These are phyloP conservation scores for Acanthochromis polyacanthus DNA, from an alignment of 2,113 vertebrate species.

Conservation along the genomic window DNA sequence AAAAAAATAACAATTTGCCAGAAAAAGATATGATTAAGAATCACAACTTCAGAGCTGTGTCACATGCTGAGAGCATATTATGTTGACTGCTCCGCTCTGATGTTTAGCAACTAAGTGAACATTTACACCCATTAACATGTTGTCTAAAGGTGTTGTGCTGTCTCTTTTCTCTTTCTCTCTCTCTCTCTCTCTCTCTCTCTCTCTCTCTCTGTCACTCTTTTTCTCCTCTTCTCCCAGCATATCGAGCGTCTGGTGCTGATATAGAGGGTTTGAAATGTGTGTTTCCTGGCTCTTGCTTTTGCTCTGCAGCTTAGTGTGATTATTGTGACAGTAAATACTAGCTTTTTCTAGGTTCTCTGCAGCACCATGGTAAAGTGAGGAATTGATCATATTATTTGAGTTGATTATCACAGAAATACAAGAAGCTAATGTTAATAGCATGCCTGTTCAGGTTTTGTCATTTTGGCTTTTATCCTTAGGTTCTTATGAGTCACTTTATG, in stretches of 20 bases:
- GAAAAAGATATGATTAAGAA: no score
- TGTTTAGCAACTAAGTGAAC: slow-evolving; percentile 1
- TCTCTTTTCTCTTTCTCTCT: slow-evolving; percentile 49
- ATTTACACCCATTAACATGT: slow-evolving; percentile 13
- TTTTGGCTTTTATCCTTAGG: background rate
- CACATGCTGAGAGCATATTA: background rate
- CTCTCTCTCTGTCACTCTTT: slow-evolving; percentile 49
- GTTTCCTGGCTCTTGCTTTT: slow-evolving; percentile 74
- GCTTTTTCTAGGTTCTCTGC: slow-evolving; percentile 58
- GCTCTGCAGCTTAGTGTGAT: slow-evolving; percentile 67
- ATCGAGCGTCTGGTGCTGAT: slow-evolving; percentile 78
- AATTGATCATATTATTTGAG: slow-evolving; percentile 16
- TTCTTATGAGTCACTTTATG: slow-evolving; percentile 33
- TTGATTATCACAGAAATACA: background rate
- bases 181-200: slow-evolving; percentile 59
- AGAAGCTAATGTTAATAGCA: slow-evolving; percentile 15
- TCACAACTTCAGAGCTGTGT: background rate
- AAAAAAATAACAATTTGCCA: background rate
- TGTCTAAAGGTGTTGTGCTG: slow-evolving; percentile 48
- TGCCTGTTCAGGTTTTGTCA: slow-evolving; percentile 1
- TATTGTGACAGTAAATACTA: slow-evolving; percentile 30
- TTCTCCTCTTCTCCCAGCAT: slow-evolving; percentile 78
- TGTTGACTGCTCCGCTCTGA: background rate
- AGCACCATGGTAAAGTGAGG: slow-evolving; percentile 50
- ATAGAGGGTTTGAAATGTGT: slow-evolving; percentile 87